Conservation (phyloP, 2,888 invertebrate species). For the Allolobophora icterica region DNA sequence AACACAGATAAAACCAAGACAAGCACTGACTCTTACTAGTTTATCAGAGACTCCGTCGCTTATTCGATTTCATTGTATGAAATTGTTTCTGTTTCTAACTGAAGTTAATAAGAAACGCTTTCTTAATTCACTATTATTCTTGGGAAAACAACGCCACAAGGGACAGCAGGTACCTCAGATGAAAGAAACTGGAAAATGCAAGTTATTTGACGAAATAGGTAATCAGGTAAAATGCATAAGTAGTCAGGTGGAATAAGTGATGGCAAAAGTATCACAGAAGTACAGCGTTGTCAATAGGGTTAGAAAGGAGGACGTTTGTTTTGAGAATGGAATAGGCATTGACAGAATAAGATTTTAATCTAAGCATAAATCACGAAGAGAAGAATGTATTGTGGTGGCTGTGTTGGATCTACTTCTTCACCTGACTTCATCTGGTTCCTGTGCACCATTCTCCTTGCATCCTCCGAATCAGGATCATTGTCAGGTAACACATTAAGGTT, state of each 20-base stretch:
- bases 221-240: no score
- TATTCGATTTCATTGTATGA: not conserved
- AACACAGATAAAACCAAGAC: not conserved
- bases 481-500: not conserved
- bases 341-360: not conserved
- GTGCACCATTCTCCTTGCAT: not conserved
- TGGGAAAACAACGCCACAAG: not conserved
- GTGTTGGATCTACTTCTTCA: not conserved
- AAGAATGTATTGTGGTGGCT: not conserved
- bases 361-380: not conserved
- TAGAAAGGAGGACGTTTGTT: not conserved
- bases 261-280: not conserved
- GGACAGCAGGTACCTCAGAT: not conserved
- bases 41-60: not conserved
- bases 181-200: no score
- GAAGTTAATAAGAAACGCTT: not conserved
- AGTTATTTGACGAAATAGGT: not conserved
- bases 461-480: not conserved
- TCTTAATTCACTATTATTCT: not conserved
- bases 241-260: no score
- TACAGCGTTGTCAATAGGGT: not conserved
- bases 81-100: no score
- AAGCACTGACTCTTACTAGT: not conserved
- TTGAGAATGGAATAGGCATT: not conserved
- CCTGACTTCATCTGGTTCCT: not conserved